These are phyloP conservation scores for Heliconius ethilla DNA, from an alignment of 2,888 invertebrate species.

Conservation along the genomic window DNA sequence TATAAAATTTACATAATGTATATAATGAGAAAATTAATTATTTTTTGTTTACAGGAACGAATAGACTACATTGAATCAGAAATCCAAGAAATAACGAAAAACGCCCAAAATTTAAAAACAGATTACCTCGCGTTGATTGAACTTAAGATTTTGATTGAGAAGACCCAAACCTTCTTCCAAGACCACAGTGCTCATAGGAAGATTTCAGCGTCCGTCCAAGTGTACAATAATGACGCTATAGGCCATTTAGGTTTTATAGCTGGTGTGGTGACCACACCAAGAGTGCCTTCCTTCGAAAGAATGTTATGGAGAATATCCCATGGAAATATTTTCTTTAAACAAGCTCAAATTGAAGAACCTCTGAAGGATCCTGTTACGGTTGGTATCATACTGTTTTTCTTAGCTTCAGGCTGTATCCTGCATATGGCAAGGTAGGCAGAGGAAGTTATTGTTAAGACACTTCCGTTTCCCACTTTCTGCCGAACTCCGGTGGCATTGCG, in stretches of 20 bases:
- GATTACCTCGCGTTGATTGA: conserved; percentile 74
- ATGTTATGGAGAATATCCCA: conserved; percentile 80
- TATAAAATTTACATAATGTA: too few species aligned
- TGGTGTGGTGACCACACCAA: conserved; percentile 71
- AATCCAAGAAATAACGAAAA: conserved; percentile 76
- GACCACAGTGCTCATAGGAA: conserved; percentile 84
- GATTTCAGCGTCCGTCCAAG: conserved; percentile 73
- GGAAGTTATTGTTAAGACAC: not conserved
- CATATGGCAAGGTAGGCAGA: not conserved
- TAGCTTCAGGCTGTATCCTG: not conserved
- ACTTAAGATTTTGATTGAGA: conserved; percentile 71
- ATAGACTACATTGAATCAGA: conserved; percentile 80
- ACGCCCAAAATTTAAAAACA: conserved; percentile 72
- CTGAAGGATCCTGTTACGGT: conserved; percentile 74
- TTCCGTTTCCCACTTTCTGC: not conserved
- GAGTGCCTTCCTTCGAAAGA: conserved; percentile 72
- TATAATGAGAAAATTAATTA: not conserved
- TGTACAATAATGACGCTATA: conserved; percentile 70
- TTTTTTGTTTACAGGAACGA: conserved; percentile 63
- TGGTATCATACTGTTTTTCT: conserved; percentile 46
- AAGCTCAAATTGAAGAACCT: conserved; percentile 73
- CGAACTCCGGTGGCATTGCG: too few species aligned
- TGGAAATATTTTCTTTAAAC: conserved; percentile 78
- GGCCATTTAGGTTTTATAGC: conserved; percentile 77
- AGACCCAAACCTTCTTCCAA: conserved; percentile 76